Percentiles rank a stretch among this genome's conserved stretches.
Conservation (phyloP, 2,797 vertebrate genomes). For the Saxicola maurus region DNA sequence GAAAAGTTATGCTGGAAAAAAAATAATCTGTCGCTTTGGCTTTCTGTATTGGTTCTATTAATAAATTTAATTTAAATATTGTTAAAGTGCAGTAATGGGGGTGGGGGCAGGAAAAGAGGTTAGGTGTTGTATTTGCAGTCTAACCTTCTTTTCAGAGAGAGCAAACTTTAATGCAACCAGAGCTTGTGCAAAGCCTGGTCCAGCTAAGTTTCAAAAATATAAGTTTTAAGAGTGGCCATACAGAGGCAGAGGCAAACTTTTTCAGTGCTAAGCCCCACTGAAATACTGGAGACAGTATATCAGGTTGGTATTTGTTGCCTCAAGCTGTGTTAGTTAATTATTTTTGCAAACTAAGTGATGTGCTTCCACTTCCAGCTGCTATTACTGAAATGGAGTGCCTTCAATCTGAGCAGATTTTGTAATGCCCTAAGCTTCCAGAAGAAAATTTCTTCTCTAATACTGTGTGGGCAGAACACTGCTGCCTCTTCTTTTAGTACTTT, state of each 20-base stretch:
- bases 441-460: neutral
- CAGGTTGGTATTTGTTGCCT: neutral
- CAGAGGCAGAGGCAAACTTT: neutral
- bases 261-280: neutral
- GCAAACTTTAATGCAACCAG: neutral
- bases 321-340: neutral
- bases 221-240: neutral
- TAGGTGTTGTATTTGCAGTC: too few relatives aligned
- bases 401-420: neutral
- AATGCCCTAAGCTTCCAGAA: neutral
- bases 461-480: neutral
- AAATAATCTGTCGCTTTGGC: neutral
- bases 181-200: neutral
- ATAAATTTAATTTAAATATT: neutral
- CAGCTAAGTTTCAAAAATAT: neutral
- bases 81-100: neutral
- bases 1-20: neutral
- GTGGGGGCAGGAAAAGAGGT: neutral
- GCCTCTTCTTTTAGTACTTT: neutral
- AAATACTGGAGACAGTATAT: neutral
- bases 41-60: neutral
- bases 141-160: neutral
- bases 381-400: neutral
- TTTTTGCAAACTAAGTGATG: neutral
- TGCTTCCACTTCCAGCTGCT: neutral